A percentile compares a stretch with the other conserved stretches of the same genome.
Evolutionary conservation across 2,888 invertebrate species (phyloP).

Genomic region (Incurvaria masculella): DNA sequence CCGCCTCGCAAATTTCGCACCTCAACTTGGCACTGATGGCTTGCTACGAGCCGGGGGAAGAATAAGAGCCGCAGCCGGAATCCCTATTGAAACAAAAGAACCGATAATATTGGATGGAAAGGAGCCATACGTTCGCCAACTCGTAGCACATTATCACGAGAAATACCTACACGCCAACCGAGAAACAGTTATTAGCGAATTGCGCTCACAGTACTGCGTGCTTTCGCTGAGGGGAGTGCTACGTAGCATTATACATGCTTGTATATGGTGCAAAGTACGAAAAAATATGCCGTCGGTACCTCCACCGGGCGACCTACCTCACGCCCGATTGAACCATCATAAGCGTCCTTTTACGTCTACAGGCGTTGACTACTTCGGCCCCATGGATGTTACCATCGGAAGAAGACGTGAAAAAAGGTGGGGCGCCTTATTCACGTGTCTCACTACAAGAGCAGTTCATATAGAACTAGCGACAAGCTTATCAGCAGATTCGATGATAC

Average conservation of each 20-base stretch:
- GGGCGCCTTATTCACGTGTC: constrained; percentile 4
- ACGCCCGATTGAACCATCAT: not conserved
- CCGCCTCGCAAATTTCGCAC: too few relatives aligned
- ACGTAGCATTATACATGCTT: not conserved
- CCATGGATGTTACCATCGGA: constrained; percentile 2
- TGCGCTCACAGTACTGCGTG: constrained; percentile 10
- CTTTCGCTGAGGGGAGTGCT: constrained; percentile 8
- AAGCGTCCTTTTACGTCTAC: constrained; percentile 1
- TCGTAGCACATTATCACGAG: constrained; percentile 6
- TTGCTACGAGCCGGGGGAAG: not conserved
- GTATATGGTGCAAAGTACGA: too few relatives aligned
- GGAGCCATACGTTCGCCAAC: not conserved
- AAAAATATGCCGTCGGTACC: constrained; percentile 8
- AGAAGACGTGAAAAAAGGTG: constrained; percentile 3
- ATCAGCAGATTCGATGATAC: constrained; percentile 6
- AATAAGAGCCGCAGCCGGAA: not conserved
- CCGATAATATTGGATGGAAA: not conserved
- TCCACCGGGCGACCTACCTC: constrained; percentile 6
- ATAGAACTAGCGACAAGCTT: not conserved
- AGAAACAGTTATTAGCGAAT: constrained; percentile 9
- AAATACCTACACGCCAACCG: constrained; percentile 3
- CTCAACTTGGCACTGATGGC: not conserved
- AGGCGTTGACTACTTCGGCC: constrained; percentile 6
- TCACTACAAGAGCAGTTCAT: constrained; percentile 1
- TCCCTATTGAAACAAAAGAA: too few relatives aligned